A percentile compares a stretch with the other conserved stretches of the same genome.
Conservation (phyloP, 2,888 invertebrate species). For the Antheraea assamensis region DNA sequence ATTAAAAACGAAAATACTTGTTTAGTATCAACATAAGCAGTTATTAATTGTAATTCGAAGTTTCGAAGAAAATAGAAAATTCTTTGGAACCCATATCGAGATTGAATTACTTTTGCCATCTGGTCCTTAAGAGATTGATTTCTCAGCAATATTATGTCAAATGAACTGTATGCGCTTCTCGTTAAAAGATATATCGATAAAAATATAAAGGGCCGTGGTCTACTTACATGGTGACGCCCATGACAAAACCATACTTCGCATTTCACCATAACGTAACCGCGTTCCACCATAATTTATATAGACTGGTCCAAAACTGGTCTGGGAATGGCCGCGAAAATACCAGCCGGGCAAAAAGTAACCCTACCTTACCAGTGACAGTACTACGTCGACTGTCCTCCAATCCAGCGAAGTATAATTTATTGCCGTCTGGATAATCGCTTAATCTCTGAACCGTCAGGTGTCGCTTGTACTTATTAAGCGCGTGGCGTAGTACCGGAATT, state of each 20-base stretch:
- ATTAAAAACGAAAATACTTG: too few species aligned
- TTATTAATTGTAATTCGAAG: too few species aligned
- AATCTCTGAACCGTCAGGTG: conserved; percentile 52
- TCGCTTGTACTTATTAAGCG: conserved; percentile 25
- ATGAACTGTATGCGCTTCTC: not conserved
- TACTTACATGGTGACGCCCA: conserved; percentile 11
- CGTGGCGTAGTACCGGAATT: conserved; percentile 32
- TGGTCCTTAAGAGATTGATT: not conserved
- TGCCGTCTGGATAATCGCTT: conserved; percentile 54
- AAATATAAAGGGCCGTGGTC: not conserved
- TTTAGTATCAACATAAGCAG: too few species aligned
- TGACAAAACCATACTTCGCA: conserved; percentile 32
- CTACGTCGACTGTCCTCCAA: conserved; percentile 42
- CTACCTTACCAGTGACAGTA: conserved; percentile 14
- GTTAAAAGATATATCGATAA: not conserved
- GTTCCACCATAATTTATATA: conserved; percentile 67
- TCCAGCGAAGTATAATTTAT: conserved; percentile 56
- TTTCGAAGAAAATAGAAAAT: not conserved
- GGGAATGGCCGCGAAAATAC: conserved; percentile 54
- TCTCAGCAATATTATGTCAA: not conserved
- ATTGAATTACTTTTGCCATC: not conserved
- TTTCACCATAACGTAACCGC: conserved; percentile 61
- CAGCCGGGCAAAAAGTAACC: conserved; percentile 51
- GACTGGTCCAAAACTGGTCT: conserved; percentile 49
- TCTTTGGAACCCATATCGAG: not conserved